Conservation (phyloP, 2,888 invertebrate species). For the Macropis europaea region DNA sequence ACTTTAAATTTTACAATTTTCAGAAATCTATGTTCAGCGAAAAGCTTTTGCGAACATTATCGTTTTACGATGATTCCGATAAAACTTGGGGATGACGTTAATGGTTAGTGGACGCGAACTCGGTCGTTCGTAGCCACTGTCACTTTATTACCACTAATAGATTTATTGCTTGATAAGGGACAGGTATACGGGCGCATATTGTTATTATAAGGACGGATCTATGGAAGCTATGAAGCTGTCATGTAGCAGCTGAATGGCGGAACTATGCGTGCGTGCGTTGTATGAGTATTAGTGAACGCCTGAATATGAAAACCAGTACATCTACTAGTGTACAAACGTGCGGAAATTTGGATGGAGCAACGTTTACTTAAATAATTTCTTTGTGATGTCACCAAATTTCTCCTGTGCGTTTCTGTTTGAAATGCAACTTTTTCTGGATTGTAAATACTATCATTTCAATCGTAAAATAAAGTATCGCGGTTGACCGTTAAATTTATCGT, state of each 20-base stretch:
- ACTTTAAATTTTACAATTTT: too few relatives aligned
- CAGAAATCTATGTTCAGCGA: too few relatives aligned
- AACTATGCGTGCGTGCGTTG: constrained; percentile 16
- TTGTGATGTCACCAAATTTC: constrained; percentile 31
- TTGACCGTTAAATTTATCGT: background rate
- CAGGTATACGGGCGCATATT: constrained; percentile 28
- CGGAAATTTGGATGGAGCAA: constrained; percentile 69
- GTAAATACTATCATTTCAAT: background rate
- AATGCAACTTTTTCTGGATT: background rate
- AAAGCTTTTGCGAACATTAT: background rate
- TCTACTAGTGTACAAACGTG: constrained; percentile 57
- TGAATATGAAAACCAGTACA: constrained; percentile 58
- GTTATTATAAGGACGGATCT: constrained; percentile 46
- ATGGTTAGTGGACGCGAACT: background rate
- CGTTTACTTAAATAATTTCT: constrained; percentile 31
- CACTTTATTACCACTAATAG: constrained; percentile 62
- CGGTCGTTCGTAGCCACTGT: constrained; percentile 59
- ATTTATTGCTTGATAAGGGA: constrained; percentile 32
- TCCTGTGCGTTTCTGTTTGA: background rate
- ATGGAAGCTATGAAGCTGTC: constrained; percentile 44
- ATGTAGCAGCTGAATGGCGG: constrained; percentile 29
- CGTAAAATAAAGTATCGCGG: background rate
- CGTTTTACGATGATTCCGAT: background rate
- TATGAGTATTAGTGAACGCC: constrained; percentile 37
- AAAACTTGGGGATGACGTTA: background rate